phyloP scores from a whole-genome alignment of 2,888 invertebrate genomes.

The Parasteatoda lunata region DNA sequence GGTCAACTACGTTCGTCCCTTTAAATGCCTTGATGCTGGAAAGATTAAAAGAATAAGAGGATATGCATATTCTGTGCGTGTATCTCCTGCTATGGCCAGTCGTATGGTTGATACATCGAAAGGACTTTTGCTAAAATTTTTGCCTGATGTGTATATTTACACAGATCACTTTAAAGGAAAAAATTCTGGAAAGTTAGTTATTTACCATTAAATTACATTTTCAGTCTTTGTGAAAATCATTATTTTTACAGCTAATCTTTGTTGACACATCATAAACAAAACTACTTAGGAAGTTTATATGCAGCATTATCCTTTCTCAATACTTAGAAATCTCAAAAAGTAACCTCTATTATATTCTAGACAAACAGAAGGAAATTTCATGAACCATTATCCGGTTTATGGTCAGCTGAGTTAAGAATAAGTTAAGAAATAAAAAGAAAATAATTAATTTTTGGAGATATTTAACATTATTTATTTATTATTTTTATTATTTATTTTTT shows the following conservation, averaged over 20 bases:
- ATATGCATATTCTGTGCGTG: slow-evolving; percentile 88
- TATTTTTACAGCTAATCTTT: not conserved
- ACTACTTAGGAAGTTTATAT: too few relatives aligned
- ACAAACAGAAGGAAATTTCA: too few relatives aligned
- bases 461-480: too few relatives aligned
- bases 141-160: slow-evolving; percentile 96
- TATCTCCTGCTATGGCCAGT: slow-evolving; percentile 94
- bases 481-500: too few relatives aligned
- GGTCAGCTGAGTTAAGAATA: too few relatives aligned
- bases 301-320: too few relatives aligned
- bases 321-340: too few relatives aligned
- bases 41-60: slow-evolving; percentile 96
- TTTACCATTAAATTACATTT: not conserved
- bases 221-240: not conserved
- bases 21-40: slow-evolving; percentile 84
- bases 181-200: slow-evolving; percentile 83
- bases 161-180: slow-evolving; percentile 93
- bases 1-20: slow-evolving; percentile 85
- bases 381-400: too few relatives aligned
- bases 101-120: slow-evolving; percentile 95
- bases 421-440: too few relatives aligned
- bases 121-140: slow-evolving; percentile 88
- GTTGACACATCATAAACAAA: too few relatives aligned
- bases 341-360: too few relatives aligned
- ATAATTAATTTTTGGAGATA: too few relatives aligned